A percentile compares a stretch with the other conserved stretches of the same genome.
Evolutionary conservation across 2,888 invertebrate species (phyloP).

Genomic region (Drosophila macrospina): DNA sequence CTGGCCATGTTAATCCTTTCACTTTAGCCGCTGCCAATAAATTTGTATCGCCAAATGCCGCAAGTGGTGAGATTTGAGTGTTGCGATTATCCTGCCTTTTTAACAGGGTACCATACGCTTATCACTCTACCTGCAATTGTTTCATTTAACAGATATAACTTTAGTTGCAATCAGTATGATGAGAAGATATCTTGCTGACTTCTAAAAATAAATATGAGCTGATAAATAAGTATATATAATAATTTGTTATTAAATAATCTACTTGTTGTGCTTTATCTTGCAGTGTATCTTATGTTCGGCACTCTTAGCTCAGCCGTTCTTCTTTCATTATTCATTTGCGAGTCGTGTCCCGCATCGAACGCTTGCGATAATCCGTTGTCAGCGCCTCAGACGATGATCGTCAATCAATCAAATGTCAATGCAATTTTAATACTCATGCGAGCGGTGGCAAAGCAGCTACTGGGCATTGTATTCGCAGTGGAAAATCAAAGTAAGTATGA

Average conservation of each 20-base stretch:
- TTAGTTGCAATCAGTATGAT: background rate
- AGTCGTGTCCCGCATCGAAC: conserved; percentile 11
- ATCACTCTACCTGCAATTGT: background rate
- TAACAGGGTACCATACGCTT: background rate
- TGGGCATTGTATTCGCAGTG: conserved; percentile 13
- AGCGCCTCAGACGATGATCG: conserved; percentile 43
- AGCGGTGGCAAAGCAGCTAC: conserved; percentile 46
- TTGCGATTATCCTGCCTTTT: conserved; percentile 23
- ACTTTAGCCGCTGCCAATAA: conserved; percentile 65
- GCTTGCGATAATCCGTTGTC: conserved; percentile 26
- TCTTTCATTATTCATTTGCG: background rate
- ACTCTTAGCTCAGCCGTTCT: background rate
- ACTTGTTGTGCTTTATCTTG: background rate
- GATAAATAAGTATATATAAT: too few species aligned
- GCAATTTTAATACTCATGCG: conserved; percentile 37
- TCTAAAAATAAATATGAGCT: too few species aligned
- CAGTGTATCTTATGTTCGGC: conserved; percentile 15
- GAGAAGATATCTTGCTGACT: too few species aligned
- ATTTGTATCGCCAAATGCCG: conserved; percentile 52
- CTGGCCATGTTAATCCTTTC: conserved; percentile 66
- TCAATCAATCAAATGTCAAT: conserved; percentile 63
- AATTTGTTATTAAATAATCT: too few species aligned
- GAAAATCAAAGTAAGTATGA: conserved; percentile 30
- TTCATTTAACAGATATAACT: background rate
- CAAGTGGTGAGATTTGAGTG: conserved; percentile 32